Percentiles rank a stretch among this genome's conserved stretches.
These are phyloP conservation scores for Pachypsylla venusta DNA, from an alignment of 1,140 invertebrate species.

Conservation along the genomic window DNA sequence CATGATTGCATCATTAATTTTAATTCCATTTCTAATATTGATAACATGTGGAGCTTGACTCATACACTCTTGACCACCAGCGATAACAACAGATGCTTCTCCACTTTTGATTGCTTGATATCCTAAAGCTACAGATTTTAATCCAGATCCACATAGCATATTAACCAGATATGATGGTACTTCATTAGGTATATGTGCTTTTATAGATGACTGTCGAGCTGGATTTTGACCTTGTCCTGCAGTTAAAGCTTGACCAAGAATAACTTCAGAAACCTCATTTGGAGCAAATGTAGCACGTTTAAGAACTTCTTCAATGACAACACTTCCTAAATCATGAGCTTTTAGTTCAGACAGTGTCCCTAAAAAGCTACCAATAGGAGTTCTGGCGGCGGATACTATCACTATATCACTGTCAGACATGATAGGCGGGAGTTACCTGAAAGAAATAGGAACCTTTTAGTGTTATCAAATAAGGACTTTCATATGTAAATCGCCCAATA, in stretches of 20 bases:
- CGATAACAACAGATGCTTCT: conserved; percentile 54
- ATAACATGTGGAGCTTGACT: conserved; percentile 57
- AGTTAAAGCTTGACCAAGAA: conserved; percentile 56
- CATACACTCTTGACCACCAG: conserved; percentile 80
- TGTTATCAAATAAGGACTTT: no score
- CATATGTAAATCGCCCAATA: no score
- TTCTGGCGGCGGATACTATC: conserved; percentile 47
- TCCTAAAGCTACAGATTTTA: conserved; percentile 58
- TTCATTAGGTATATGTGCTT: conserved; percentile 54
- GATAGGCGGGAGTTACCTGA: not conserved
- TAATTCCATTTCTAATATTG: conserved; percentile 46
- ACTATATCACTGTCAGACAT: conserved; percentile 33
- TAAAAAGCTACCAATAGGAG: conserved; percentile 51
- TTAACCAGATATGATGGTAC: conserved; percentile 64
- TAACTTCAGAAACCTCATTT: conserved; percentile 63
- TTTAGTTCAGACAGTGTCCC: conserved; percentile 49
- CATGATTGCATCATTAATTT: conserved; percentile 50
- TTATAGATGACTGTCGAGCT: conserved; percentile 60
- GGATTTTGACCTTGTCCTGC: conserved; percentile 74
- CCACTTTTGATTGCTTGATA: conserved; percentile 53
- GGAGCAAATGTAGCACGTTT: conserved; percentile 40
- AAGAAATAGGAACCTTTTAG: conserved; percentile 10
- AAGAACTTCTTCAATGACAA: conserved; percentile 58
- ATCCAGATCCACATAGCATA: conserved; percentile 74
- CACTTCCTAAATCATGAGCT: conserved; percentile 55